These are phyloP conservation scores for Agrypnus murinus DNA, from an alignment of 2,888 invertebrate genomes.

Conservation along the genomic window DNA sequence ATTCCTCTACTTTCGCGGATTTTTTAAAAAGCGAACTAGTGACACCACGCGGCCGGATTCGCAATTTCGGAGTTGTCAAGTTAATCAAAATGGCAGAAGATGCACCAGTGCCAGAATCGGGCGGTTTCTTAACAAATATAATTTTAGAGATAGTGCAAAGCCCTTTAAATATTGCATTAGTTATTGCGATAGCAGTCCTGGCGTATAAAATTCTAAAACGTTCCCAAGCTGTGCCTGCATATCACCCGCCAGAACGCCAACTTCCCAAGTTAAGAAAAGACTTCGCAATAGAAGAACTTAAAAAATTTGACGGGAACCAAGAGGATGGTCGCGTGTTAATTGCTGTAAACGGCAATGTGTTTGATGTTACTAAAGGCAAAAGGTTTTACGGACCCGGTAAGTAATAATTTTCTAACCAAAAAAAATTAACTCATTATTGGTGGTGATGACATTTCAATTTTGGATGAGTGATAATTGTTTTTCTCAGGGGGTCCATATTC, in stretches of 20 bases:
- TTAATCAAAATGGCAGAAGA: slow-evolving; percentile 66
- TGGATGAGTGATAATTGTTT: too few relatives aligned
- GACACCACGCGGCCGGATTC: neutral
- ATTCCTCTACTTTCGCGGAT: neutral
- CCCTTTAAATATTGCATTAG: slow-evolving; percentile 81
- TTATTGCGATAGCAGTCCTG: slow-evolving; percentile 80
- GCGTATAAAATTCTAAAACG: slow-evolving; percentile 84
- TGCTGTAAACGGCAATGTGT: slow-evolving; percentile 95
- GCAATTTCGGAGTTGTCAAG: slow-evolving; percentile 41
- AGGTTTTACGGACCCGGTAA: slow-evolving; percentile 96
- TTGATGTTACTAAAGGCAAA: slow-evolving; percentile 94
- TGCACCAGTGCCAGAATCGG: slow-evolving; percentile 59
- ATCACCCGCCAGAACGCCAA: slow-evolving; percentile 73
- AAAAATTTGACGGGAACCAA: slow-evolving; percentile 89
- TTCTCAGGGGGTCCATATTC: slow-evolving; percentile 95
- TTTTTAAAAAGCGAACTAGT: neutral
- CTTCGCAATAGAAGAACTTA: slow-evolving; percentile 91
- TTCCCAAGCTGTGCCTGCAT: slow-evolving; percentile 68
- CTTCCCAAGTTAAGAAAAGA: slow-evolving; percentile 92
- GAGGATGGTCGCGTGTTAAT: slow-evolving; percentile 91
- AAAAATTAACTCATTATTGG: slow-evolving; percentile 38
- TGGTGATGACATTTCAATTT: slow-evolving; percentile 43
- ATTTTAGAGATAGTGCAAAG: slow-evolving; percentile 79
- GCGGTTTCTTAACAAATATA: slow-evolving; percentile 69
- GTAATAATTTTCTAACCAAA: slow-evolving; percentile 47